phyloP scores from a whole-genome alignment of 92 coral and sea anemone species.

The Porites rus region DNA sequence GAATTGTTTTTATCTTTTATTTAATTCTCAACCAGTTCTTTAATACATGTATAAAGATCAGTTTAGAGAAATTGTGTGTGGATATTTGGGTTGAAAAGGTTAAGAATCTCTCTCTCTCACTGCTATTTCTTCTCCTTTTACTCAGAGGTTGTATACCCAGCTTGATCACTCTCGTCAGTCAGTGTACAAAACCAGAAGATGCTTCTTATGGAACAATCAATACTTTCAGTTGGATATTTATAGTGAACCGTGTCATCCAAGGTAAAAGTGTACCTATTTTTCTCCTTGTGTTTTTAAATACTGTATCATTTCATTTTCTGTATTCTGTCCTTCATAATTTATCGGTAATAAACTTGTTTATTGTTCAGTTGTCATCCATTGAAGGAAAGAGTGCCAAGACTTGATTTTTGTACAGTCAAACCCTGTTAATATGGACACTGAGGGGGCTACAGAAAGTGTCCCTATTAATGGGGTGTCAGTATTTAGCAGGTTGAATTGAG shows the following conservation, averaged over 20 bases:
- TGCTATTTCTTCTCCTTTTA: background rate
- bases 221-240: slow-evolving; percentile 93
- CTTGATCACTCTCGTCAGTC: slow-evolving; percentile 80
- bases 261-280: slow-evolving; percentile 41
- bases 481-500: no score
- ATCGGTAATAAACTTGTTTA: no score
- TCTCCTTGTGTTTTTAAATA: background rate
- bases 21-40: background rate
- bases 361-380: no score
- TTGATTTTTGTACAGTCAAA: no score
- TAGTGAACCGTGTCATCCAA: slow-evolving; percentile 85
- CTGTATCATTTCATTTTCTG: background rate
- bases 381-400: no score
- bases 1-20: background rate
- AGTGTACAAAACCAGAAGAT: slow-evolving; percentile 84
- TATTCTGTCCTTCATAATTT: no score
- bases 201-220: slow-evolving; percentile 93
- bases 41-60: no score
- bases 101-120: no score
- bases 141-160: slow-evolving; percentile 33
- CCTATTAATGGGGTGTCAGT: no score
- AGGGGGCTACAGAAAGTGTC: no score
- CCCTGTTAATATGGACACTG: no score
- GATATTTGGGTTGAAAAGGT: no score
- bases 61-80: background rate